Evolutionary conservation across 2,888 invertebrate genomes (phyloP), one percentile per base, ranked within the genome.

Genomic region (Drosophila phalerata): DNA sequence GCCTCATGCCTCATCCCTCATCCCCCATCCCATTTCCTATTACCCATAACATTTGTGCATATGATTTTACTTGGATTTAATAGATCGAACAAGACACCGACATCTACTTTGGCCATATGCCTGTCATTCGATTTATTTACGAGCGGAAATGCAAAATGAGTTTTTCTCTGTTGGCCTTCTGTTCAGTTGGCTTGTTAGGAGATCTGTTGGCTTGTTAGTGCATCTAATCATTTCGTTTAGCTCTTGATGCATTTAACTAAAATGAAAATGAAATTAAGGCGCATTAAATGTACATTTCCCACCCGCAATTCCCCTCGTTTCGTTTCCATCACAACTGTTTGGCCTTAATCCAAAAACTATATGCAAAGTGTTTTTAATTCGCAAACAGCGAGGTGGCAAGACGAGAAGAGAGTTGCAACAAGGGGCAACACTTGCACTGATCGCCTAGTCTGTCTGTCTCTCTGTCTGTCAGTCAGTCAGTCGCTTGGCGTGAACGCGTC

Each of bases 281-380:
- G 70, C 70, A 77, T 77, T 84, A 71, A 79, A 77, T 76, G 60
- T 47, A 57, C 69, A 62, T 34, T 15, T 17, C 43, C 43, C 66
- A 38, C 57, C 30, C 49, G 38, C 38, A 38, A 19, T 10, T 37
- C 42, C 17, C 38, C 22, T 19, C 4, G 42, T n/a, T 22, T 37
- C 49, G 32, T 9, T 34, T 42, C 37, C 40, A 19, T 58, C 15
- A n/a, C 15, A 61, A 55, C 38, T 45, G 63, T 57, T 82, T 82
- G 82, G 82, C 82, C 73, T 61, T 42, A 78, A 52, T 85, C 82
- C 85, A 82, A 82, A 70, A 82, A 82, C 38, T 85, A 79, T 81
- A 81, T 83, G 83, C 78, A 76, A 85, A 85, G 86, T 85, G 81
- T 77, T 83, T 82, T 85, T 82, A 80, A 82, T 82, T 82, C 78